phyloP scores from a whole-genome alignment of 2,797 vertebrate species.

The Chiloscyllium punctatum region DNA sequence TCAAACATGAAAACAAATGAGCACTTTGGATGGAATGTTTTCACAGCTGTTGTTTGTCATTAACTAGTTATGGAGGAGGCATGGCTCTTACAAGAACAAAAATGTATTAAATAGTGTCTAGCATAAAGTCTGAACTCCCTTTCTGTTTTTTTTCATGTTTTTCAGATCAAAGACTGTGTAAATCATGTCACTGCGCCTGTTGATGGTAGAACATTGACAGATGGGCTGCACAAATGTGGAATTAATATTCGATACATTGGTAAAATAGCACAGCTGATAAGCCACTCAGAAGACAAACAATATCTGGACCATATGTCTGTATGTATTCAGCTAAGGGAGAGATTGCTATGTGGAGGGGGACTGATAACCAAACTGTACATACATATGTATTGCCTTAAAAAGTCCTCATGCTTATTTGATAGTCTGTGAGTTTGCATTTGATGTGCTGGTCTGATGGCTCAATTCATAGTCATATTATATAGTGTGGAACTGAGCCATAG shows the following conservation, averaged over 20 bases:
- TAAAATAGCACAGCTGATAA: conserved; percentile 55
- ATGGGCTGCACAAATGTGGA: conserved; percentile 61
- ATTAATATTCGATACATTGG: conserved; percentile 74
- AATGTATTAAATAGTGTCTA: not conserved
- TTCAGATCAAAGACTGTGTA: conserved; percentile 60
- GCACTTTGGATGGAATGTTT: not conserved
- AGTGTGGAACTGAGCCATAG: not conserved
- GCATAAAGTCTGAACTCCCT: not conserved
- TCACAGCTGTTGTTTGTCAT: conserved; percentile 3
- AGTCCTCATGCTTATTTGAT: not conserved
- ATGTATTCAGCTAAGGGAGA: conserved; percentile 39
- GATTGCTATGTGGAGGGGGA: not conserved
- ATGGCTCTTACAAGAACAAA: not conserved
- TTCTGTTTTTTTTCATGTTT: conserved; percentile 9
- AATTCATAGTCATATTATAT: not conserved
- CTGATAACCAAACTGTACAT: not conserved
- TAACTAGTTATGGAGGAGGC: not conserved
- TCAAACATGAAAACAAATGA: not conserved
- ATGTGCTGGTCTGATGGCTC: not conserved
- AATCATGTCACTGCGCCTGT: conserved; percentile 57
- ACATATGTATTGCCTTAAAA: not conserved
- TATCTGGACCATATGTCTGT: conserved; percentile 66
- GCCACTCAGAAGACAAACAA: conserved; percentile 57
- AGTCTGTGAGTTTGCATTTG: not conserved
- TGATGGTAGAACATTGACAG: conserved; percentile 64